These are phyloP conservation scores for Poecilus cupreus DNA, from an alignment of 2,888 invertebrate genomes.

Conservation along the genomic window DNA sequence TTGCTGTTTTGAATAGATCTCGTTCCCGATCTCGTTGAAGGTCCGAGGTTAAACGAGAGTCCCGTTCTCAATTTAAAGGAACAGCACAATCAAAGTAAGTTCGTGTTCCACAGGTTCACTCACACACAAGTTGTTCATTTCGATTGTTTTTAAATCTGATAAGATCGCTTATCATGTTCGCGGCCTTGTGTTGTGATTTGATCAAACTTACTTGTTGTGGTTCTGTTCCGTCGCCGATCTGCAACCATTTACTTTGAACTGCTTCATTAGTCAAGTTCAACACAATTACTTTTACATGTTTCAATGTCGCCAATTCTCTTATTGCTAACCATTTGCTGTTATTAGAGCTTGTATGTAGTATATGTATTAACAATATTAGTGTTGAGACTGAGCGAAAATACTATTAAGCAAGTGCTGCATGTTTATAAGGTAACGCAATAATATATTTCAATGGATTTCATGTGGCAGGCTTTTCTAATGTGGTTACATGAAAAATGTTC, in stretches of 20 bases:
- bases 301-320: background rate
- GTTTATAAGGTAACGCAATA: background rate
- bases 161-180: background rate
- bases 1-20: conserved; percentile 74
- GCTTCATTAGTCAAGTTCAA: background rate
- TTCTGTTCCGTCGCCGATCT: conserved; percentile 40
- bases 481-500: too few species aligned
- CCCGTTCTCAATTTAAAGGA: conserved; percentile 75
- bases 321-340: background rate
- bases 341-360: background rate
- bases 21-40: conserved; percentile 77
- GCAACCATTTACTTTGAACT: background rate
- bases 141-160: conserved; percentile 17
- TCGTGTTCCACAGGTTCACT: conserved; percentile 34
- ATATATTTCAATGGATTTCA: background rate
- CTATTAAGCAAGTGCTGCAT: too few species aligned
- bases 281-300: background rate
- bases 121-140: conserved; percentile 53
- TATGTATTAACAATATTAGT: background rate
- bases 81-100: conserved; percentile 75
- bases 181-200: conserved; percentile 50
- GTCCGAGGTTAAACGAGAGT: conserved; percentile 75
- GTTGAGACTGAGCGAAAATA: too few species aligned
- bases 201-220: conserved; percentile 54
- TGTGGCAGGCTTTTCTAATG: too few species aligned